Percentiles rank a stretch among this genome's conserved stretches.
These are phyloP conservation scores for Parazoanthus atlanticus DNA, from an alignment of 92 coral and sea anemone species.

Conservation along the genomic window DNA sequence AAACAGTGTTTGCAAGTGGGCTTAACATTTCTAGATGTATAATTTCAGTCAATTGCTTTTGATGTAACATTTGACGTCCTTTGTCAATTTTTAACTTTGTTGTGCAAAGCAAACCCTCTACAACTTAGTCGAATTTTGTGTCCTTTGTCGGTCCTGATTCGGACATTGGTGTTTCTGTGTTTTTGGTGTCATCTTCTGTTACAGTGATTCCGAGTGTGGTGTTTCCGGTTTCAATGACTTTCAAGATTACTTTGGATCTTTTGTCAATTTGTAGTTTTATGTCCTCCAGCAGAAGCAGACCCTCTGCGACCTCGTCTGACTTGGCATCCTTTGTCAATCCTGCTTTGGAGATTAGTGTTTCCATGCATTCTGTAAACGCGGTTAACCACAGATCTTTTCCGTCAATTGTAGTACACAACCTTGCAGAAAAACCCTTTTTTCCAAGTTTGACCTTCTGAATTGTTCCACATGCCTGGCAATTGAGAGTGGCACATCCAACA, in stretches of 20 bases:
- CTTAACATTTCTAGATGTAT: not conserved
- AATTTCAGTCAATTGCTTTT: not conserved
- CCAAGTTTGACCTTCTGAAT: too few relatives aligned
- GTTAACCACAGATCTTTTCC: not conserved
- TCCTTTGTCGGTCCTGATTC: not conserved
- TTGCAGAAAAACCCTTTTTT: too few relatives aligned
- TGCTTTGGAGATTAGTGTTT: not conserved
- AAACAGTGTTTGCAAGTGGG: not conserved
- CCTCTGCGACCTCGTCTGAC: too few relatives aligned
- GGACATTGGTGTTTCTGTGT: not conserved
- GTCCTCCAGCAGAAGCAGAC: conserved; percentile 14
- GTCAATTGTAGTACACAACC: too few relatives aligned
- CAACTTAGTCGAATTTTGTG: not conserved
- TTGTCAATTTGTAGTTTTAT: not conserved
- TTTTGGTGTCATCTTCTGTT: conserved; percentile 2
- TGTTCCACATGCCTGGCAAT: conserved; percentile 10
- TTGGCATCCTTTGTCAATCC: not conserved
- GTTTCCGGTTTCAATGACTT: conserved; percentile 1
- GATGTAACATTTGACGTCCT: not conserved
- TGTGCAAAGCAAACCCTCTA: not conserved
- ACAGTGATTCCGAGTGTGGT: not conserved
- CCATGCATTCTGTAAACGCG: conserved; percentile 32
- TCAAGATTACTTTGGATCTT: conserved; percentile 2
- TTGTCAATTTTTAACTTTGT: conserved; percentile 9
- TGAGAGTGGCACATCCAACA: not conserved